A percentile compares a stretch with the other conserved stretches of the same genome.
phyloP scores from a whole-genome alignment of 2,797 vertebrate genomes.

The Melanotaenia nigrans region DNA sequence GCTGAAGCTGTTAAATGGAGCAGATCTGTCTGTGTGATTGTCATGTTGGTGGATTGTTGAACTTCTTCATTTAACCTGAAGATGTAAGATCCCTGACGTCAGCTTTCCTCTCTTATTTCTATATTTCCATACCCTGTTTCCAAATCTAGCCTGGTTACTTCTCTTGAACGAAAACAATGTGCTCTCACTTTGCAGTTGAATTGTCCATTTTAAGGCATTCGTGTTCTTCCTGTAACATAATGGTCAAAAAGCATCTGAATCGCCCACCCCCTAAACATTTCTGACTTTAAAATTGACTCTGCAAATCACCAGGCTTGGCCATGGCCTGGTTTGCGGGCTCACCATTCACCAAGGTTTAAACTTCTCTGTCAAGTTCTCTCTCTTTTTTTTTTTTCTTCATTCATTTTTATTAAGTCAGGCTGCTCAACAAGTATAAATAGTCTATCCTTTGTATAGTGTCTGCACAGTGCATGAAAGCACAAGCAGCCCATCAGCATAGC shows the following conservation, averaged over 20 bases:
- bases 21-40: background rate
- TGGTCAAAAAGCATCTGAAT: slow-evolving; percentile 13
- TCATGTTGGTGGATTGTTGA: slow-evolving; percentile 9
- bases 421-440: slow-evolving; percentile 5
- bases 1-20: background rate
- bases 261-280: slow-evolving; percentile 2
- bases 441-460: slow-evolving; percentile 1
- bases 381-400: slow-evolving; percentile 17
- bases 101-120: slow-evolving; percentile 4
- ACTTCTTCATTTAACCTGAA: slow-evolving; percentile 28
- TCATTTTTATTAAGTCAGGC: slow-evolving; percentile 4
- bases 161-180: slow-evolving; percentile 24
- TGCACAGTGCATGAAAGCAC: background rate
- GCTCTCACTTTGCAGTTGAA: slow-evolving; percentile 9
- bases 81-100: background rate
- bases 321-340: slow-evolving; percentile 4
- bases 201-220: slow-evolving; percentile 10
- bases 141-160: slow-evolving; percentile 28
- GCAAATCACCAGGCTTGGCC: slow-evolving; percentile 6
- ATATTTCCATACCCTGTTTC: background rate
- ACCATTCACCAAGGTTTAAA: background rate
- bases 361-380: slow-evolving; percentile 10
- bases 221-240: slow-evolving; percentile 18
- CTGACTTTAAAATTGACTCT: slow-evolving; percentile 25
- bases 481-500: slow-evolving; percentile 9